These are phyloP conservation scores for Acrocephalus arundinaceus DNA, from an alignment of 2,113 vertebrate species.

Conservation along the genomic window DNA sequence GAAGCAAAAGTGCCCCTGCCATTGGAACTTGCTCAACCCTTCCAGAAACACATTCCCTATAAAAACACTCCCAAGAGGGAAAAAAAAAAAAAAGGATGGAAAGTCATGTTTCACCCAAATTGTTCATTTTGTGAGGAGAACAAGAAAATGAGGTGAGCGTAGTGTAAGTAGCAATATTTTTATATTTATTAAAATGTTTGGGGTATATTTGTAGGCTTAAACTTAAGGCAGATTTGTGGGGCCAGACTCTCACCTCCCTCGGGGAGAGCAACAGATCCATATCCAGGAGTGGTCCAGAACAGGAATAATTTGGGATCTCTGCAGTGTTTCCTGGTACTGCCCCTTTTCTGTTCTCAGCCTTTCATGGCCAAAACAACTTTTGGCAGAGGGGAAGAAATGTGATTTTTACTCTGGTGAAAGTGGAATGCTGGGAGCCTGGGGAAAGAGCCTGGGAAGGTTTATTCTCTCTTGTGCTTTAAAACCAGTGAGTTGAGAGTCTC, in stretches of 20 bases:
- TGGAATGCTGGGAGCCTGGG: background rate
- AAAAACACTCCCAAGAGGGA: background rate
- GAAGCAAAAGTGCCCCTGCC: background rate
- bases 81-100: background rate
- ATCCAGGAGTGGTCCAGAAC: no score
- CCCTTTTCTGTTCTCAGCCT: background rate
- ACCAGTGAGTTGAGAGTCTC: background rate
- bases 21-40: background rate
- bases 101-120: background rate
- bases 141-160: fast-evolving
- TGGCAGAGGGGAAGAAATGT: background rate
- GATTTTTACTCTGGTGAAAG: background rate
- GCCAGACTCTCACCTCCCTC: background rate
- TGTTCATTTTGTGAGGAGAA: background rate
- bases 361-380: background rate
- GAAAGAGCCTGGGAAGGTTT: background rate
- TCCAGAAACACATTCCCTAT: background rate
- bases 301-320: background rate
- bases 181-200: background rate
- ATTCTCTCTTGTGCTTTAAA: background rate
- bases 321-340: background rate
- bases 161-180: background rate
- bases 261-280: background rate
- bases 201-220: background rate
- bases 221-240: background rate